Evolutionary conservation across 53 echinoderm and acorn worm genomes (phyloP).

Genomic region (Patiria pectinifera): DNA sequence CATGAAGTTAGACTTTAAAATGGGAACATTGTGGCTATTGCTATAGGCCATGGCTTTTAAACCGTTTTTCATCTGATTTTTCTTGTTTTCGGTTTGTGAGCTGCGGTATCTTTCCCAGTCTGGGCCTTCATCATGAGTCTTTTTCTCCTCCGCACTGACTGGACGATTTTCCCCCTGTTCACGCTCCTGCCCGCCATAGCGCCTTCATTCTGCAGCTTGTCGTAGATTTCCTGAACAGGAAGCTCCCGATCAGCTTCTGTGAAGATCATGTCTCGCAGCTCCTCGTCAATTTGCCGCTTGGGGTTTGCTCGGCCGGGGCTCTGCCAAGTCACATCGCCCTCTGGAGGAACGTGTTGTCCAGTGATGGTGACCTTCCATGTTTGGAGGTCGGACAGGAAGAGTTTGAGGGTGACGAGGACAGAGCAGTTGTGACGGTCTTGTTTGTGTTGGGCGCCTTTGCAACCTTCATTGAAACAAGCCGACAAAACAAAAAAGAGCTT

Average conservation of each 20-base stretch:
- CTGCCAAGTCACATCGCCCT: slow-evolving; percentile 56
- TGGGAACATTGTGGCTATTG: background rate
- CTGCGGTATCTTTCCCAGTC: background rate
- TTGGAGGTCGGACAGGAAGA: slow-evolving; percentile 70
- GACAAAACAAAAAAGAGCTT: background rate
- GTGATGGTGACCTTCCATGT: slow-evolving; percentile 75
- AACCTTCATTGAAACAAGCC: slow-evolving; percentile 45
- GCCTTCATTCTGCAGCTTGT: slow-evolving; percentile 34
- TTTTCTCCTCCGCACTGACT: slow-evolving; percentile 8
- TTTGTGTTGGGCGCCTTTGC: slow-evolving; percentile 74
- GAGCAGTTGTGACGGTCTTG: slow-evolving; percentile 88
- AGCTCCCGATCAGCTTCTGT: slow-evolving; percentile 41
- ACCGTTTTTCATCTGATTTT: background rate
- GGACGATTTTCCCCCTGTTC: background rate
- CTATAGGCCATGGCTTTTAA: background rate
- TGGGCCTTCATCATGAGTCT: slow-evolving; percentile 8
- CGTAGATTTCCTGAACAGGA: slow-evolving; percentile 41
- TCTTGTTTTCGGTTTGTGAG: background rate
- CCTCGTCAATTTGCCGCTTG: slow-evolving; percentile 52
- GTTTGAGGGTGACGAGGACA: slow-evolving; percentile 73
- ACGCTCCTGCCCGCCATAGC: background rate
- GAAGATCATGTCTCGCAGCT: slow-evolving; percentile 64
- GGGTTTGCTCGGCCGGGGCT: slow-evolving; percentile 16
- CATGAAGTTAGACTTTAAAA: too few species aligned
- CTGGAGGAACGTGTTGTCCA: slow-evolving; percentile 74